phyloP scores from a whole-genome alignment of 2,888 invertebrate genomes.

The Drosophila sordidapex region DNA sequence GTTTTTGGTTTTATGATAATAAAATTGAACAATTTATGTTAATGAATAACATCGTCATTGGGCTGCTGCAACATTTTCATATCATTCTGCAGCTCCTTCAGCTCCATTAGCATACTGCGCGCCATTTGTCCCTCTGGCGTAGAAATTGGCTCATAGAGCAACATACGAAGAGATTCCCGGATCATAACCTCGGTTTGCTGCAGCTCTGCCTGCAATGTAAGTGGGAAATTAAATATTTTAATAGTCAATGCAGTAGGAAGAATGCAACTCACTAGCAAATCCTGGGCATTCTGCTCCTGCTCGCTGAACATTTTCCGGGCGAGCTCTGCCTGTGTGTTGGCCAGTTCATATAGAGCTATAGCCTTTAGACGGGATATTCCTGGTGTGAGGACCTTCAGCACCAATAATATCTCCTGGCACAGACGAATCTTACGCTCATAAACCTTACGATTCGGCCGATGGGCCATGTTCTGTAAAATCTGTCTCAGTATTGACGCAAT shows the following conservation, averaged over 20 bases:
- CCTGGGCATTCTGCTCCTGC: slow-evolving; percentile 65
- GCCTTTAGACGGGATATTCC: slow-evolving; percentile 86
- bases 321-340: slow-evolving; percentile 88
- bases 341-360: slow-evolving; percentile 91
- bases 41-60: slow-evolving; percentile 48
- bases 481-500: slow-evolving; percentile 87
- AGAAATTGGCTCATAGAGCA: slow-evolving; percentile 89
- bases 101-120: slow-evolving; percentile 88
- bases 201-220: slow-evolving; percentile 85
- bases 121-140: slow-evolving; percentile 91
- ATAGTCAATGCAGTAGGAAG: not conserved
- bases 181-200: slow-evolving; percentile 87
- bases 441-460: slow-evolving; percentile 86
- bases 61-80: slow-evolving; percentile 82
- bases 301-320: slow-evolving; percentile 77
- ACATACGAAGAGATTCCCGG: slow-evolving; percentile 88
- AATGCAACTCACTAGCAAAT: slow-evolving; percentile 63
- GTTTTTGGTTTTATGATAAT: not conserved
- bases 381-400: slow-evolving; percentile 89
- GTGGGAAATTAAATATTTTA: not conserved
- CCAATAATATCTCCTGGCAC: slow-evolving; percentile 88
- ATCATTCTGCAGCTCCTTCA: slow-evolving; percentile 87
- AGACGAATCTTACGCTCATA: slow-evolving; percentile 88
- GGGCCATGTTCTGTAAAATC: slow-evolving; percentile 85
- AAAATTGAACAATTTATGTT: not conserved